phyloP scores from a whole-genome alignment of 2,113 vertebrate genomes.

The Campylomormyrus numenius region DNA sequence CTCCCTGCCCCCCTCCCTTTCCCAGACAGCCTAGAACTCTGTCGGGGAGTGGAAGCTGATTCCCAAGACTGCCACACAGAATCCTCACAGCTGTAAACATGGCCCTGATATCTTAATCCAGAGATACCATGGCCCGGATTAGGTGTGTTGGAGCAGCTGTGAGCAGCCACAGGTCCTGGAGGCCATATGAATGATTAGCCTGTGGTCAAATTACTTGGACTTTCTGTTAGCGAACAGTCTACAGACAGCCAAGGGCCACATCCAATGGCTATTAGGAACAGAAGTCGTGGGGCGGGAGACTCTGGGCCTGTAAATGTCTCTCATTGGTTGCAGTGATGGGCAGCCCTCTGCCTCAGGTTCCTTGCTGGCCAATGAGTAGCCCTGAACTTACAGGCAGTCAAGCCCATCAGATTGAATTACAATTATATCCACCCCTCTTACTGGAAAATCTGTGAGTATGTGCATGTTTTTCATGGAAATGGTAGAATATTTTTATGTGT shows the following conservation, averaged over 20 bases:
- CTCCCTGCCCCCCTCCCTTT: not conserved
- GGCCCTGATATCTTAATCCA: constrained; percentile 5
- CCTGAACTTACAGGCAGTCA: not conserved
- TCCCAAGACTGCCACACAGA: not conserved
- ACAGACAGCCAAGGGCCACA: not conserved
- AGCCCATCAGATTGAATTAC: not conserved
- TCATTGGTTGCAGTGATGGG: not conserved
- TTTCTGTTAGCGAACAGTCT: not conserved
- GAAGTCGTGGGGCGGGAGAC: not conserved
- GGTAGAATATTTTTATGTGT: not conserved
- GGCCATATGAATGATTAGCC: not conserved
- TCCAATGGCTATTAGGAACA: not conserved
- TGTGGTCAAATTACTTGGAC: not conserved
- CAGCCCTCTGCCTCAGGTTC: not conserved
- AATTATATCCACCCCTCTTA: not conserved
- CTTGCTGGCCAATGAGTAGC: not conserved
- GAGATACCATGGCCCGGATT: not conserved
- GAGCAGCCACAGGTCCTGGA: not conserved
- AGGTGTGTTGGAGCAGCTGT: not conserved
- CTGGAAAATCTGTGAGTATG: not conserved
- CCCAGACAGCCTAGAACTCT: not conserved
- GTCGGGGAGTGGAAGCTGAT: not conserved
- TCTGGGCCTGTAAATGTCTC: not conserved
- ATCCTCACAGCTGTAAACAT: constrained; percentile 7
- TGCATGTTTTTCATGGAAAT: not conserved